phyloP scores from a whole-genome alignment of 1,140 invertebrate species.

The Pollicipes pollicipes region DNA sequence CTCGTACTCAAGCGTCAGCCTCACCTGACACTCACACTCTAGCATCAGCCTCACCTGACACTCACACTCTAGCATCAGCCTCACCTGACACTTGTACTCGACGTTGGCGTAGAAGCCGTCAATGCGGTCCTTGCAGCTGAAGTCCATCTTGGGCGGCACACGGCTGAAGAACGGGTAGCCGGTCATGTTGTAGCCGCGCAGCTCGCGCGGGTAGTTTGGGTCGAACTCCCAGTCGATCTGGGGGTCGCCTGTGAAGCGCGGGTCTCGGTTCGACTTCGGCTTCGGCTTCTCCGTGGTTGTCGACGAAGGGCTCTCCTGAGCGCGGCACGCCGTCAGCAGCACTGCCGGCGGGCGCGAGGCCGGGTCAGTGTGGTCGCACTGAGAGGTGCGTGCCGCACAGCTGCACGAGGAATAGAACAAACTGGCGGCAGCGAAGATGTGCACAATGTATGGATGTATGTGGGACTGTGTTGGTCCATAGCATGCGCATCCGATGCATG shows the following conservation, averaged over 20 bases:
- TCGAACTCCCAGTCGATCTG: constrained; percentile 78
- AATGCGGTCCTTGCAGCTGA: constrained; percentile 73
- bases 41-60: too few species aligned
- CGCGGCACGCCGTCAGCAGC: background rate
- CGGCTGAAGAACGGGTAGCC: constrained; percentile 71
- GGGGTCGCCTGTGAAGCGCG: constrained; percentile 54
- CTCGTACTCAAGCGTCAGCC: too few species aligned
- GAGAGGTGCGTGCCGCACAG: too few species aligned
- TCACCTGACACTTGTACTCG: constrained; percentile 73
- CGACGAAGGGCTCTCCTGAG: background rate
- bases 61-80: too few species aligned
- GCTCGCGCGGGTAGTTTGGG: constrained; percentile 70
- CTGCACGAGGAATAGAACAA: too few species aligned
- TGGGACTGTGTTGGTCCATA: too few species aligned
- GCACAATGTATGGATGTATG: too few species aligned
- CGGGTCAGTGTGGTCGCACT: too few species aligned
- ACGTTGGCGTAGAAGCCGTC: constrained; percentile 85
- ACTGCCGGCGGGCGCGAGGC: background rate
- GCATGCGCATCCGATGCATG: too few species aligned
- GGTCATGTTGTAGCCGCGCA: constrained; percentile 70
- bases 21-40: too few species aligned
- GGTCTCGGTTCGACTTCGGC: constrained; percentile 31
- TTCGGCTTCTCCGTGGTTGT: background rate
- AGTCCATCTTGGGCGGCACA: constrained; percentile 51
- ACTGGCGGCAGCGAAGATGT: too few species aligned